A percentile compares a stretch with the other conserved stretches of the same genome.
phyloP scores from a whole-genome alignment of 2,888 invertebrate genomes.

The Pomacea canaliculata region DNA sequence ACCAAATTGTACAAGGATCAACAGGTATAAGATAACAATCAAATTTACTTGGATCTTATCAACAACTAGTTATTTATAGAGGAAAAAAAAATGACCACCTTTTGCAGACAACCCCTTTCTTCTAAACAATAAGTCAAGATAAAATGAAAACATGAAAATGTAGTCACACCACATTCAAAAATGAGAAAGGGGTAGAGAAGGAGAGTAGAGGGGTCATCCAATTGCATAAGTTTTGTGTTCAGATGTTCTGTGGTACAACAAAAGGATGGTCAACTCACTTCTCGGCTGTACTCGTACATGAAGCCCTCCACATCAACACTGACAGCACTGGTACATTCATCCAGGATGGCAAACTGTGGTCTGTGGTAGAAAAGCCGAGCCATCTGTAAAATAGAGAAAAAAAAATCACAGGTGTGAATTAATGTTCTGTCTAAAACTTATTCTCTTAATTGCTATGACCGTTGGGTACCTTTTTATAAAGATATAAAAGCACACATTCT shows the following conservation, averaged over 20 bases:
- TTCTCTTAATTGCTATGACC: background rate
- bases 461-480: background rate
- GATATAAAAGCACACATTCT: background rate
- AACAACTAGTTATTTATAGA: too few species aligned
- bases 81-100: too few species aligned
- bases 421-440: background rate
- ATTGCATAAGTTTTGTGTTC: too few species aligned
- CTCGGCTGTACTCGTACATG: slow-evolving; percentile 94
- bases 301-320: slow-evolving; percentile 98
- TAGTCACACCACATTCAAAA: too few species aligned
- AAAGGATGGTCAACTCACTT: slow-evolving; percentile 67
- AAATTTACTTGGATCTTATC: too few species aligned
- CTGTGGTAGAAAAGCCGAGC: slow-evolving; percentile 95
- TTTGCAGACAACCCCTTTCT: too few species aligned
- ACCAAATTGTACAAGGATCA: too few species aligned
- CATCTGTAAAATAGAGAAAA: slow-evolving; percentile 77
- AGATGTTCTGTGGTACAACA: background rate
- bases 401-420: background rate
- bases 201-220: too few species aligned
- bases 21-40: too few species aligned
- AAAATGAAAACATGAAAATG: too few species aligned
- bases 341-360: slow-evolving; percentile 98
- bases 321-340: slow-evolving; percentile 98
- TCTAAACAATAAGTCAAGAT: too few species aligned
- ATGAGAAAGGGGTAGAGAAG: too few species aligned